Conservation (phyloP, 2,113 vertebrate species). For the Mellivora capensis region DNA sequence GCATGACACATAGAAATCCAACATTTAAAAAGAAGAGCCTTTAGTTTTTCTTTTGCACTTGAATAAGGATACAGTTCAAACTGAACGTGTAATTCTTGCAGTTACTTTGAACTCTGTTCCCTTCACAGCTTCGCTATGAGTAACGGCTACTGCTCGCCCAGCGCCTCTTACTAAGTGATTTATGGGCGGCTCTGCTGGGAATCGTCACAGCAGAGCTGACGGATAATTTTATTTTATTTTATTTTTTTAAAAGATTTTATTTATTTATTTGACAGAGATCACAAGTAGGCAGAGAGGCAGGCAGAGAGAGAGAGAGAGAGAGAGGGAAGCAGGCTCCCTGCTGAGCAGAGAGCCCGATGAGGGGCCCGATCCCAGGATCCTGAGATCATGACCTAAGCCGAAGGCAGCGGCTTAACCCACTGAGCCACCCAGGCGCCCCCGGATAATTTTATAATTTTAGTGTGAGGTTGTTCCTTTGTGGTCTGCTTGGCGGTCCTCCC, state of each 20-base stretch:
- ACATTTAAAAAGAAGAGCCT: not conserved
- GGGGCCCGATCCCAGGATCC: too few relatives aligned
- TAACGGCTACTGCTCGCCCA: not conserved
- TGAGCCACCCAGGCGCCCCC: too few relatives aligned
- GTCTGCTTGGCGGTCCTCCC: not conserved
- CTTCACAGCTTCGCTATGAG: not conserved
- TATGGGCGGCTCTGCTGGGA: not conserved
- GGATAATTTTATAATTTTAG: too few relatives aligned
- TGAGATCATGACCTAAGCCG: too few relatives aligned
- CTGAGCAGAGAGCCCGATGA: too few relatives aligned
- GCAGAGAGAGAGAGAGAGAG: too few relatives aligned
- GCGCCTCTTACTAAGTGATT: not conserved
- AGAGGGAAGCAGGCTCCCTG: too few relatives aligned
- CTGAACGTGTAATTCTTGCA: not conserved
- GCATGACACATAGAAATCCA: not conserved
- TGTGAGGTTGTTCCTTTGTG: not conserved
- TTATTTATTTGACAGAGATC: too few relatives aligned
- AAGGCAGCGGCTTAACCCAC: too few relatives aligned
- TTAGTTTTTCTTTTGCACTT: not conserved
- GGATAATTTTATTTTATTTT: too few relatives aligned
- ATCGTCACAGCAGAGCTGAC: not conserved
- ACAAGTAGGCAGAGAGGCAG: too few relatives aligned
- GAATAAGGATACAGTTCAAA: not conserved
- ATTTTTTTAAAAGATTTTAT: too few relatives aligned
- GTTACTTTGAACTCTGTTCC: not conserved